Conservation (phyloP, 2,113 vertebrate species). For the Bos javanicus region DNA sequence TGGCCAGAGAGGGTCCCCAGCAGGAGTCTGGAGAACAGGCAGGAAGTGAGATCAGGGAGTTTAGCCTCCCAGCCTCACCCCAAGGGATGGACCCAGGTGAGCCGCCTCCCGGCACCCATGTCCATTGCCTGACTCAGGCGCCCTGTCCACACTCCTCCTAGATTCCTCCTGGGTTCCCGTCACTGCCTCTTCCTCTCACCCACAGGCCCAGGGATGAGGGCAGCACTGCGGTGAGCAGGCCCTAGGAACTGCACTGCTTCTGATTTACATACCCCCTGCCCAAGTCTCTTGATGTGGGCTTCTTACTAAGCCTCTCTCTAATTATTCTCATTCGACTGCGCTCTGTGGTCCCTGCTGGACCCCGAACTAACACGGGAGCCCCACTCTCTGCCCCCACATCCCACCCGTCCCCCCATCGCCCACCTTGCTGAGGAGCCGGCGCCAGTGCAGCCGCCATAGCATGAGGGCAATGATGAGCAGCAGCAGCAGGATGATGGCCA, state of each 20-base stretch:
- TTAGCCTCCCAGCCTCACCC: neutral
- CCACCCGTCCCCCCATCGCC: neutral
- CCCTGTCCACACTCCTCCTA: neutral
- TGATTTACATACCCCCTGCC: neutral
- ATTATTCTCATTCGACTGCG: too few species aligned
- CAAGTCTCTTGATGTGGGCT: neutral
- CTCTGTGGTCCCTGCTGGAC: neutral
- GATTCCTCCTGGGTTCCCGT: neutral
- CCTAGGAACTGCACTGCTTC: neutral
- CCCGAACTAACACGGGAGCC: neutral
- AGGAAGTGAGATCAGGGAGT: neutral
- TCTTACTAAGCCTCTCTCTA: neutral
- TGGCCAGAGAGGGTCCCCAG: neutral
- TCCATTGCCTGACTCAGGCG: neutral
- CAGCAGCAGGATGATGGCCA: constrained; percentile 94
- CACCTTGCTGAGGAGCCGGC: constrained; percentile 92
- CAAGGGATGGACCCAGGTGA: neutral
- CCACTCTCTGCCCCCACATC: neutral
- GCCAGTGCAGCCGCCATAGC: constrained; percentile 96
- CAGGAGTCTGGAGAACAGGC: neutral
- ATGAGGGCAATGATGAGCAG: constrained; percentile 92
- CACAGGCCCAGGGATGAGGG: too few species aligned
- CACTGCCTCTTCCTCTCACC: neutral
- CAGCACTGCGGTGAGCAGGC: neutral
- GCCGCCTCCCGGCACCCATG: neutral